Evolutionary conservation across 2,797 vertebrate genomes (phyloP).

Genomic region (Molossus alvarezi): DNA sequence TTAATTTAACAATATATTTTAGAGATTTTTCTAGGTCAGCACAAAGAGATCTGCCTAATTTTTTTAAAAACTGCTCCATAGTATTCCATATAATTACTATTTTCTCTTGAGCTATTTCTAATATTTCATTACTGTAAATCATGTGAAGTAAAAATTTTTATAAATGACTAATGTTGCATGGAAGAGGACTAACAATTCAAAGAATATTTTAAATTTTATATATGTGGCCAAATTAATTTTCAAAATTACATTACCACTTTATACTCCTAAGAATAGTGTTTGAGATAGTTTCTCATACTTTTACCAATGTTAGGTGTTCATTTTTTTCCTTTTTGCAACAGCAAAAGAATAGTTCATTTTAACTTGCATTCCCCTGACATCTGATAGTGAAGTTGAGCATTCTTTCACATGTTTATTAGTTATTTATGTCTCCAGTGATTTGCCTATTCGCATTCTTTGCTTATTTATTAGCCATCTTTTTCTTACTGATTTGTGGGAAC

Average conservation of each 20-base stretch:
- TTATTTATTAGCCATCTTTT: slow-evolving; percentile 9
- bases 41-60: background rate
- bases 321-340: background rate
- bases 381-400: background rate
- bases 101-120: background rate
- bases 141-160: background rate
- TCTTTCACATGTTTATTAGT: background rate
- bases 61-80: slow-evolving; percentile 13
- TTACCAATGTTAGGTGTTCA: background rate
- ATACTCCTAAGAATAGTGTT: background rate
- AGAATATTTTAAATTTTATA: slow-evolving; percentile 57
- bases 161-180: background rate
- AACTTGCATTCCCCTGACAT: background rate
- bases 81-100: background rate
- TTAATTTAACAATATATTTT: slow-evolving; percentile 5
- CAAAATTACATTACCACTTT: background rate
- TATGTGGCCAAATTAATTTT: background rate
- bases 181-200: slow-evolving; percentile 21
- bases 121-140: slow-evolving; percentile 4
- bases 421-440: slow-evolving; percentile 4
- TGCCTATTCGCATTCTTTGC: background rate
- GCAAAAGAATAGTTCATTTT: background rate
- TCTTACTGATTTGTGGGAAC: slow-evolving; percentile 50
- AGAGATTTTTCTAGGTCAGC: slow-evolving; percentile 14
- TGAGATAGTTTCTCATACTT: background rate